Evolutionary conservation across 2,113 vertebrate genomes (phyloP).

Genomic region (Ahaetulla prasina): DNA sequence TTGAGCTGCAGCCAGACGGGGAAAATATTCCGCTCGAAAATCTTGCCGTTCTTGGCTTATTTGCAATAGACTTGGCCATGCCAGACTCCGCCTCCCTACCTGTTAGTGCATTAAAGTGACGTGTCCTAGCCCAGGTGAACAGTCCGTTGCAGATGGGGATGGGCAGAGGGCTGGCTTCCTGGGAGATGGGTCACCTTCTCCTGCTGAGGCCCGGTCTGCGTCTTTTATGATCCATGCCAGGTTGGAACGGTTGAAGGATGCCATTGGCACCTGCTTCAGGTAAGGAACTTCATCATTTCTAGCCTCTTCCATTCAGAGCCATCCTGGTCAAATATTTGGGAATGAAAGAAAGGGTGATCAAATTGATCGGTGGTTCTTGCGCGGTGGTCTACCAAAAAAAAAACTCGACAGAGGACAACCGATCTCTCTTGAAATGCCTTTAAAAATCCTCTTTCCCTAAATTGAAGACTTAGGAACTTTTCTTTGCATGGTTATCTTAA

Average conservation of each 20-base stretch:
- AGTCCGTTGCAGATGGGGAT: background rate
- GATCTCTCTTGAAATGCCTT: background rate
- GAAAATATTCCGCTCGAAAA: background rate
- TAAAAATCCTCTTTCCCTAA: background rate
- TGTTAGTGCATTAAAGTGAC: conserved; percentile 65
- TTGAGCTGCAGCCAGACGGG: background rate
- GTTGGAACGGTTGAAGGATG: background rate
- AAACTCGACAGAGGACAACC: background rate
- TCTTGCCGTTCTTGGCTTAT: background rate
- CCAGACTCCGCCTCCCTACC: conserved; percentile 8
- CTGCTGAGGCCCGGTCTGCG: background rate
- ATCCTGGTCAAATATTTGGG: background rate
- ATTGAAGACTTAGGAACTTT: background rate
- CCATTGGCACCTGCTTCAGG: background rate
- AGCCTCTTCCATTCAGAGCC: background rate
- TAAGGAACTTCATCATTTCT: background rate
- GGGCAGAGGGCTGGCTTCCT: background rate
- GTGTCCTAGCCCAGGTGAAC: conserved; percentile 60
- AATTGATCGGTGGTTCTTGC: background rate
- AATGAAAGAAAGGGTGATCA: background rate
- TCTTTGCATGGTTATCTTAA: background rate
- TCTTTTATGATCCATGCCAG: background rate
- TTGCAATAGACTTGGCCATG: background rate
- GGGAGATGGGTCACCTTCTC: background rate
- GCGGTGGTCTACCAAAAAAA: too few relatives aligned